phyloP scores from a whole-genome alignment of 2,797 vertebrate genomes.

The Lacerta agilis region DNA sequence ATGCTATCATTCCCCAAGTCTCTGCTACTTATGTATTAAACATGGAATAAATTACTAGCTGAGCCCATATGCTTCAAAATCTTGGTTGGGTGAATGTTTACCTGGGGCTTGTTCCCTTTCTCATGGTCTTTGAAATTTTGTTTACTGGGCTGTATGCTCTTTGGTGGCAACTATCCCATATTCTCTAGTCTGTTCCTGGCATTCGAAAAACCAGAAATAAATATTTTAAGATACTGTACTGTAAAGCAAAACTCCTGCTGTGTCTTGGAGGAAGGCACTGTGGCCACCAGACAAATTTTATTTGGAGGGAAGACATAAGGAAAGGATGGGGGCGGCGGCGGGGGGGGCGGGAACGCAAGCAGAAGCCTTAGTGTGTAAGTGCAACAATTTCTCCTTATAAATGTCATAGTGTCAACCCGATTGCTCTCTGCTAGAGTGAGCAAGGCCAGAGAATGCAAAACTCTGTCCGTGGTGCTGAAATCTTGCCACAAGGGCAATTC shows the following conservation, averaged over 20 bases:
- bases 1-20: not conserved
- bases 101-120: not conserved
- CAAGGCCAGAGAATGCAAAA: not conserved
- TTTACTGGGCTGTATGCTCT: not conserved
- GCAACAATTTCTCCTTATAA: conserved; percentile 5
- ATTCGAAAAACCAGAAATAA: not conserved
- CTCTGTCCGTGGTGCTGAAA: conserved; percentile 23
- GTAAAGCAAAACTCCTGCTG: not conserved
- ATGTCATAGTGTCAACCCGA: not conserved
- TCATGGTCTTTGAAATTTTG: not conserved
- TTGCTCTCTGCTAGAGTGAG: conserved; percentile 1
- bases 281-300: not conserved
- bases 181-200: not conserved
- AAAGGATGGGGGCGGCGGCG: not conserved
- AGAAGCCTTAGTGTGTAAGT: not conserved
- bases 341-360: not conserved
- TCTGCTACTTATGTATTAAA: not conserved
- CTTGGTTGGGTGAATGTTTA: not conserved
- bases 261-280: not conserved
- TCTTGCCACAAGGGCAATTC: not conserved
- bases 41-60: not conserved
- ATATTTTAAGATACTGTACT: not conserved
- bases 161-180: not conserved
- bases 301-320: not conserved
- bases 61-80: not conserved